Base-by-base conservation (phyloP, 2,113 vertebrate species). In the Proterorhinus semilunaris region DNA sequence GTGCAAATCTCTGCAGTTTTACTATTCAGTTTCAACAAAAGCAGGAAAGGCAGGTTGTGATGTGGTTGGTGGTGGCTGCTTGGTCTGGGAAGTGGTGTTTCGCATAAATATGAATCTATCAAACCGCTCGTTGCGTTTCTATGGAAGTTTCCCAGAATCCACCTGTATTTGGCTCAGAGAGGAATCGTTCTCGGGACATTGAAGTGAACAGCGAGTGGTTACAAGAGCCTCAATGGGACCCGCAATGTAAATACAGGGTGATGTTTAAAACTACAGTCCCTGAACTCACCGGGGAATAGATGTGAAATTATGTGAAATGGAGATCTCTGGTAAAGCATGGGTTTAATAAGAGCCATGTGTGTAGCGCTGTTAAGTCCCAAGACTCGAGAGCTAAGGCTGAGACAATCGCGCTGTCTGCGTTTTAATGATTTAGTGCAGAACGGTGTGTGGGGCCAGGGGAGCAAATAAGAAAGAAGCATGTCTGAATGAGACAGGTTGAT, bases 261-360 rank as follows among this genome's bases (percentile, higher is more conserved):
- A 66, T 69, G 68, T 68, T 83, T 65, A 61, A 83, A 75, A 80
- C 82, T 83, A 79, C 66, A 85, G 75, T 78, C 74, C 69, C 74
- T 16, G n/a, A 57, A 75, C 80, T 76, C 85, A 83, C 76, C 55
- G 21, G 88, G 87, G 79, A 87, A 87, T 80, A 71, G 27, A 46
- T 79, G 74, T 73, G 76, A 87, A 85, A 87, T 59, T 48, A 48
- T 82, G 74, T 75, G 76, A 87, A 85, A 87, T 59, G 65, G 82
- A 83, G 83, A 87, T 80, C 76, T 83, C 62, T 84, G 83, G 43
- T 83, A 79, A 80, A 86, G 87, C 87, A 80, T 55, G 70, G 62
- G 48, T 86, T 83, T 89, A 91, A 92, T 89, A 79, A 79, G 77
- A 91, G 87, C 88, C 91, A 91, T 83, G 86, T 83, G 86, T 90